A percentile compares a stretch with the other conserved stretches of the same genome.
Evolutionary conservation across 2,113 vertebrate species (phyloP).

Genomic region (Bubo blakistoni): DNA sequence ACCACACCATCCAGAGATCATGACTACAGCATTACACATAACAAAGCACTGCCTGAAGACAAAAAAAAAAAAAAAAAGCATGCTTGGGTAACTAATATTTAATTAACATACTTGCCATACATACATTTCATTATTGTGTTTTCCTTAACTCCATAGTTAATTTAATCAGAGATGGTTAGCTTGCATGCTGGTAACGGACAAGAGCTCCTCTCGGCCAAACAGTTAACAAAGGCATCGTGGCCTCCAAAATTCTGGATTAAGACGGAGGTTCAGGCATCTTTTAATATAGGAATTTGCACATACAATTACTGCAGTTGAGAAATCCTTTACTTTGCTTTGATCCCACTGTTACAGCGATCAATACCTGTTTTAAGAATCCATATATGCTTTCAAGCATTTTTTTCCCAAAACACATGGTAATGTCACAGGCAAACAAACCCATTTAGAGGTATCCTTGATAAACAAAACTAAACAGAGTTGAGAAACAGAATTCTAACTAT

Average conservation of each 20-base stretch:
- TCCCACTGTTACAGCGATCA: not conserved
- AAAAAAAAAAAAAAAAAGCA: not conserved
- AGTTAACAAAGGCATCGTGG: not conserved
- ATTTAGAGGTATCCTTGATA: not conserved
- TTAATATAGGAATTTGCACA: not conserved
- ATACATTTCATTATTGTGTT: not conserved
- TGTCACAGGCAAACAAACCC: not conserved
- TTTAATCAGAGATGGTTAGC: not conserved
- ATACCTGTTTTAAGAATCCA: not conserved
- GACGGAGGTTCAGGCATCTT: not conserved
- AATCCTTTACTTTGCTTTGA: not conserved
- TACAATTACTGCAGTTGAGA: not conserved
- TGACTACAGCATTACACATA: not conserved
- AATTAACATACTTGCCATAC: not conserved
- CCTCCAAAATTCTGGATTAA: not conserved
- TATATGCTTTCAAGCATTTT: not conserved
- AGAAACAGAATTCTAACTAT: not conserved
- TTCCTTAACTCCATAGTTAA: not conserved
- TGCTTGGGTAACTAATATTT: not conserved
- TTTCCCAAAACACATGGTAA: not conserved
- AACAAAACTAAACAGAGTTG: not conserved
- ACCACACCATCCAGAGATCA: not conserved
- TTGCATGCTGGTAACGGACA: not conserved
- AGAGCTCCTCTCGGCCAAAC: not conserved
- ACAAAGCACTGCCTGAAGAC: not conserved